These are phyloP conservation scores for Ammodytes marinus DNA, from an alignment of 2,113 vertebrate genomes.

Conservation along the genomic window DNA sequence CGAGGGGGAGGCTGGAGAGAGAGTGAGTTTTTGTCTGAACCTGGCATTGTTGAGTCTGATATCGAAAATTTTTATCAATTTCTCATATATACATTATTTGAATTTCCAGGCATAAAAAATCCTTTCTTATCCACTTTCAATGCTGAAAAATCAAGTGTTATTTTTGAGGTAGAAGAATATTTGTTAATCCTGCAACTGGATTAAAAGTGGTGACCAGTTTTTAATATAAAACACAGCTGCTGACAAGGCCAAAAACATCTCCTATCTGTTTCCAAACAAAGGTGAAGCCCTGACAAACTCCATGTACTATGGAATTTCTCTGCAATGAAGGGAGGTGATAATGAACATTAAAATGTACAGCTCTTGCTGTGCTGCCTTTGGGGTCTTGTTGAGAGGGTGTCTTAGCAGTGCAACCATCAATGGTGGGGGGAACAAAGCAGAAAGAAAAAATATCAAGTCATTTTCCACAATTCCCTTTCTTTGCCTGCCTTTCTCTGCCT, in stretches of 20 bases:
- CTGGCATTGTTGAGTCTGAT: neutral
- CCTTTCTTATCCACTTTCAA: conserved; percentile 6
- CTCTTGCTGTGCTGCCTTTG: conserved; percentile 73
- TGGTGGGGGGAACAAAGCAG: conserved; percentile 69
- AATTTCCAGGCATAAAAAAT: neutral
- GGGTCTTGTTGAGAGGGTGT: conserved; percentile 73
- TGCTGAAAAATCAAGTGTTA: neutral
- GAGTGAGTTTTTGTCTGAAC: conserved; percentile 41
- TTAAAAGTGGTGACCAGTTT: conserved; percentile 34
- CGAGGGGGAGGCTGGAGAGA: conserved; percentile 13
- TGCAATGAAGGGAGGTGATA: conserved; percentile 65
- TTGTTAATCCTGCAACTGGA: conserved; percentile 12
- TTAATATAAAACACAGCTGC: conserved; percentile 42
- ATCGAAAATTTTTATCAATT: neutral
- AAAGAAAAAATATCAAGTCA: conserved; percentile 74
- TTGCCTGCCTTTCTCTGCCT: conserved; percentile 63
- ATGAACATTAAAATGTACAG: conserved; percentile 76
- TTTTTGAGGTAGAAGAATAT: neutral
- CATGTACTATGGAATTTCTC: conserved; percentile 57
- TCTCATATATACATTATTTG: neutral
- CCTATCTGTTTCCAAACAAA: conserved; percentile 46
- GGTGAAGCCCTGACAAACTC: conserved; percentile 58
- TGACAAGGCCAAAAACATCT: conserved; percentile 53
- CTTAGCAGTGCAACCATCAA: conserved; percentile 69
- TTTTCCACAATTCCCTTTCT: conserved; percentile 68